A percentile compares a stretch with the other conserved stretches of the same genome.
Evolutionary conservation across 2,113 vertebrate genomes (phyloP).

Genomic region (Mohoua ochrocephala): DNA sequence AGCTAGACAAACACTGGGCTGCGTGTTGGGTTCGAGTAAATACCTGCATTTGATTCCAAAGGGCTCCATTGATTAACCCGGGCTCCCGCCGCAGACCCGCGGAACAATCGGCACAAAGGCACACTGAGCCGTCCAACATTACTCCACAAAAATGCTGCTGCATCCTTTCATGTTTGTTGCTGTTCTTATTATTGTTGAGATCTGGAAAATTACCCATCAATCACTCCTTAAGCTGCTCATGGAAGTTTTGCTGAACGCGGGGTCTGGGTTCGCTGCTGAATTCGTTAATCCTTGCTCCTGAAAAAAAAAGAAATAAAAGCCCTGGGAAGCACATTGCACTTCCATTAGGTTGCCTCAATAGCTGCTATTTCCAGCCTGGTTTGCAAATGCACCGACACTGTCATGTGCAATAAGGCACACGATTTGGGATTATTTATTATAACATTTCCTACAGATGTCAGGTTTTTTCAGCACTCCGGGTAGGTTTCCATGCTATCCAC

Average conservation of each 20-base stretch:
- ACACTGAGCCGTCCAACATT: slow-evolving; percentile 45
- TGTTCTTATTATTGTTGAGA: slow-evolving; percentile 53
- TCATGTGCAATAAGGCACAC: not conserved
- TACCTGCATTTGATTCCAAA: slow-evolving; percentile 70
- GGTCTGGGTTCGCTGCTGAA: slow-evolving; percentile 32
- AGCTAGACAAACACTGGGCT: slow-evolving; percentile 70
- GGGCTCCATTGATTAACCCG: slow-evolving; percentile 64
- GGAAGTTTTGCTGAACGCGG: slow-evolving; percentile 63
- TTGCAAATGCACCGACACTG: not conserved
- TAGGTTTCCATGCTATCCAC: not conserved
- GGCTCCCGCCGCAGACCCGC: slow-evolving; percentile 32
- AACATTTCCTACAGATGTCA: not conserved
- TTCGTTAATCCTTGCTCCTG: slow-evolving; percentile 14
- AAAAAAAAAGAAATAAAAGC: slow-evolving; percentile 52
- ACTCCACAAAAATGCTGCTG: slow-evolving; percentile 44
- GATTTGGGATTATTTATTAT: not conserved
- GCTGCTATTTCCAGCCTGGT: not conserved
- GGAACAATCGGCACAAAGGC: slow-evolving; percentile 54
- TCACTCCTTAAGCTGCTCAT: slow-evolving; percentile 60
- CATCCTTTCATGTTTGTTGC: slow-evolving; percentile 50
- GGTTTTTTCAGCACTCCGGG: not conserved
- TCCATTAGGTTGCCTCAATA: slow-evolving; percentile 9
- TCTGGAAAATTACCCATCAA: slow-evolving; percentile 69
- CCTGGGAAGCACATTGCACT: not conserved
- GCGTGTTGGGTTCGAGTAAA: slow-evolving; percentile 68